Base-by-base conservation (phyloP, 2,888 invertebrate species). In the Melolontha melolontha region DNA sequence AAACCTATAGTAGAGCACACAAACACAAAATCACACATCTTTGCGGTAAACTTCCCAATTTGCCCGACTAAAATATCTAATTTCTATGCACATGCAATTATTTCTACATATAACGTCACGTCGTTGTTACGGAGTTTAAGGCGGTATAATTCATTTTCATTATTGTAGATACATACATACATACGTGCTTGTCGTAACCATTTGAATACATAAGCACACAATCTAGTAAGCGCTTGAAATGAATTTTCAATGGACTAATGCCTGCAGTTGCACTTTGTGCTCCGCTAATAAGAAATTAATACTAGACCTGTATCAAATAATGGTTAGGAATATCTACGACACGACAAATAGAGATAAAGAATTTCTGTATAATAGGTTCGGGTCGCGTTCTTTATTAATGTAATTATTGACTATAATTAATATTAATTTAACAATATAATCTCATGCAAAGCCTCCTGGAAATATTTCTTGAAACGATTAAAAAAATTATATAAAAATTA, bases 41-140 rank as follows among this genome's bases (percentile, higher is more conserved):
- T 41, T 55, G 44, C 22, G 57, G 27, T 29, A 57, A 27, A 57
- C 42, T 57, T 57, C 57, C 44, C 57, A 57, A 57, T 57, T 44
- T 57, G 57, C 57, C 11, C 40, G 44, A 42, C 44, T 42, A 57
- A 22, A 57, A 57, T 57, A 57, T 11, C 57, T 42, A 57, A 57
- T 57, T 44, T 57, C 27, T 42, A 57, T 57, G 57, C 44, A 57
- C 44, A 57, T 57, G 42, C 57, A 57, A 57, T 57, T 57, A 57
- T 27, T 57, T 44, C 57, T 44, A 44, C 27, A 27, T n/a, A 12
- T 14, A 8, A 8, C 42, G 44, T 44, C 22, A 42, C 12, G 12
- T 42, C 44, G 57, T 57, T 57, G 39, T 34, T 57, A 17, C 17
- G 27, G 14, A 12, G 57, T 44, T 29, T 12, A 40, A 39, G 57